These are phyloP conservation scores for Enteromius unitaeniatus DNA, from an alignment of 2,797 vertebrate species.

Conservation along the genomic window DNA sequence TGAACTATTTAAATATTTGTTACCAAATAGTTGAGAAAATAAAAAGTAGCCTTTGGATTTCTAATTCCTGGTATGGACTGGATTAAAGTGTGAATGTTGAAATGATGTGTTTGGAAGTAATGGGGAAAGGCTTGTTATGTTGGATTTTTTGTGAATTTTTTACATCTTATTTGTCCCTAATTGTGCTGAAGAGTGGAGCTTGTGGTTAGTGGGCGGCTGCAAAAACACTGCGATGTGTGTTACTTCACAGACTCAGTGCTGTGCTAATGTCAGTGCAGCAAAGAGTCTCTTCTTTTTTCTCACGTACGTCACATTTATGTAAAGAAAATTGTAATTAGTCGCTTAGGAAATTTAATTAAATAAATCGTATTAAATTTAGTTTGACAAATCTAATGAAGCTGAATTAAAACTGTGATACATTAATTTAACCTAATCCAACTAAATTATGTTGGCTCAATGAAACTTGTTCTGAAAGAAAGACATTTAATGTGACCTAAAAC, in stretches of 20 bases:
- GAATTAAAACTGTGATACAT: background rate
- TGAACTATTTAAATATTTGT: background rate
- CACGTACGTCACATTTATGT: background rate
- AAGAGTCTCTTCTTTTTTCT: background rate
- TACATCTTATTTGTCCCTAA: background rate
- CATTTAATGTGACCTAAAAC: background rate
- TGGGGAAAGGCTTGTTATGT: background rate
- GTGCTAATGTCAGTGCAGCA: background rate
- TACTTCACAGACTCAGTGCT: background rate
- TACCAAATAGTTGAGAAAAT: background rate
- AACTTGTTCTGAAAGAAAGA: background rate
- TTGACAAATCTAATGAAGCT: background rate
- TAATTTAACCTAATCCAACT: background rate
- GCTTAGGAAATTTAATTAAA: background rate
- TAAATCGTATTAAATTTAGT: background rate
- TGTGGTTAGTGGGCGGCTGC: background rate
- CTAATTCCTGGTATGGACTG: background rate
- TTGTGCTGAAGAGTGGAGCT: background rate
- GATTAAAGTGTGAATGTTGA: background rate
- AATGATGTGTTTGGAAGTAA: background rate
- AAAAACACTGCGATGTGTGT: background rate
- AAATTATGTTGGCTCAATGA: background rate
- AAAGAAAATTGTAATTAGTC: background rate
- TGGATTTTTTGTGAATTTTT: background rate
- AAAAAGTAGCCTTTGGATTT: background rate